Base-by-base conservation (phyloP, 1,140 invertebrate genomes). In the Caligus rogercresseyi region DNA sequence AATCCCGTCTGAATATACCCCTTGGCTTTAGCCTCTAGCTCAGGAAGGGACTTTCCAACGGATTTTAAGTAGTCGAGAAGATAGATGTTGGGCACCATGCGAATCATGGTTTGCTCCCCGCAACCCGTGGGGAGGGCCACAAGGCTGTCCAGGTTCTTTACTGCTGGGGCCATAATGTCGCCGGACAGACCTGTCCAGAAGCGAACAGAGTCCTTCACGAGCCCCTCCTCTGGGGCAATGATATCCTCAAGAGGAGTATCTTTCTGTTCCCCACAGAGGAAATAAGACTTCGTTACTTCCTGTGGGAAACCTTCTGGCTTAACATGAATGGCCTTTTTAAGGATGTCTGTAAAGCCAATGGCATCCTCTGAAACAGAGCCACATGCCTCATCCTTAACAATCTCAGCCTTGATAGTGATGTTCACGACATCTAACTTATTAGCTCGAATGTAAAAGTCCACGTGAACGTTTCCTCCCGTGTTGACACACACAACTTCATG, bases 101-200 rank as follows among this genome's bases (percentile, higher is more conserved):
- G 78, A 3, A 86, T 75, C 83, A 89, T 85, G 71, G 87, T 89
- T 72, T 89, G 87, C 69, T 89, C 87, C 0, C 86, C 78, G 66
- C 79, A 79, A 3, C 78, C 82, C 52, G 77, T 78, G 0, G 82
- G n/a, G 18, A 83, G 64, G 2, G 71, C 67, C 3, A 82, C 75
- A 0, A 83, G 71, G 4, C 73, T 73, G 2, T 80, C 79, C 0
- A 82, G 69, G 65, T 82, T 81, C 71, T 81, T 73, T 11, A 80
- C 69, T 1, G 75, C 75, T 19, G 81, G 81, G 51, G 80, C 81
- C 54, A 80, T 72, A 3, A 81, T 70, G 64, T 84, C 80, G 0
- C 78, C 78, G n/a, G 77, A 73, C 1, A 80, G 68, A 66, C 77
- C 79, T 0, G 82, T 70, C 21, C 76, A 74, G n/a, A 77, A 74